Conservation (phyloP, 2,113 vertebrate genomes). For the Pseudonaja textilis region DNA sequence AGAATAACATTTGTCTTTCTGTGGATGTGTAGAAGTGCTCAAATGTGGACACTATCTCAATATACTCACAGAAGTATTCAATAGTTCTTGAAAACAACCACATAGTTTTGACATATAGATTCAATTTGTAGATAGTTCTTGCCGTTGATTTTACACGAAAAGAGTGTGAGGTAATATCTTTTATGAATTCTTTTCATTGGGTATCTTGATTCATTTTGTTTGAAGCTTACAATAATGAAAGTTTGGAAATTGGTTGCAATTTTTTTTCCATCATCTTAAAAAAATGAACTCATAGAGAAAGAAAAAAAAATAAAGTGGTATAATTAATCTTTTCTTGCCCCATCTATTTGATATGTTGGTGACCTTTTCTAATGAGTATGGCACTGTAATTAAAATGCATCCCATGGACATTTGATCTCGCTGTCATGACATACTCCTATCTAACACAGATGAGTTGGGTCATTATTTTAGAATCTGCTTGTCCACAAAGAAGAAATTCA, state of each 20-base stretch:
- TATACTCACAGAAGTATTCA: neutral
- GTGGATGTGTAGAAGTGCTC: neutral
- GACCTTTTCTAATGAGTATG: slow-evolving; percentile 29
- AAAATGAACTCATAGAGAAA: slow-evolving; percentile 38
- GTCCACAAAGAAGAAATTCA: neutral
- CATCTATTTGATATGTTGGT: neutral
- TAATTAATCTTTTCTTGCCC: slow-evolving; percentile 32
- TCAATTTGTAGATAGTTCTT: slow-evolving; percentile 14
- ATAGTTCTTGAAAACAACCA: neutral
- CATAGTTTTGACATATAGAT: slow-evolving; percentile 5
- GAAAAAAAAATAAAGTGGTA: slow-evolving; percentile 20
- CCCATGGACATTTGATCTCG: slow-evolving; percentile 15
- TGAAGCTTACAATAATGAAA: slow-evolving; percentile 35
- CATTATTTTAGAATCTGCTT: neutral
- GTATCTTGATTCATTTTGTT: slow-evolving; percentile 49
- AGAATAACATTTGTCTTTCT: neutral
- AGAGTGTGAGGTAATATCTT: slow-evolving; percentile 30
- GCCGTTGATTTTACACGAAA: neutral
- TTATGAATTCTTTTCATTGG: slow-evolving; percentile 34
- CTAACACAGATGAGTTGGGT: neutral
- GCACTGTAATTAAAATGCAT: slow-evolving; percentile 39
- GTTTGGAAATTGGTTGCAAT: slow-evolving; percentile 22
- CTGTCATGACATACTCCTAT: slow-evolving; percentile 4
- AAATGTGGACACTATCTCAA: neutral
- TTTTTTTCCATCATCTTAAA: neutral